A percentile compares a stretch with the other conserved stretches of the same genome.
Conservation (phyloP, 2,113 vertebrate genomes). For the Chitala chitala region DNA sequence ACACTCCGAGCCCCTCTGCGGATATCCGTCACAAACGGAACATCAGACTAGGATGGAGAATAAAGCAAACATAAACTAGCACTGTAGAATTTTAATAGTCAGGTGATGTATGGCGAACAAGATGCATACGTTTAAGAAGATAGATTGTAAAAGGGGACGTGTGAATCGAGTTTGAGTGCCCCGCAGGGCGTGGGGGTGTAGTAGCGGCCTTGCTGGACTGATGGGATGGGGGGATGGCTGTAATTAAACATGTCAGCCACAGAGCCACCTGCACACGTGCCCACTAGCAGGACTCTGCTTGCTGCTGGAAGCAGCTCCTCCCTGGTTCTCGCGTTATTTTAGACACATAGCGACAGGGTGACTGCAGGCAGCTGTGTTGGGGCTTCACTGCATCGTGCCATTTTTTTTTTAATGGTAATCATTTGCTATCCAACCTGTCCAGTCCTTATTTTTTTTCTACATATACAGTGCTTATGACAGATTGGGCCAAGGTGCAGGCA, state of each 20-base stretch:
- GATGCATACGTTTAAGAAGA: constrained; percentile 44
- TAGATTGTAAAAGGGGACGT: constrained; percentile 57
- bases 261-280: constrained; percentile 38
- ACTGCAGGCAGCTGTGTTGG: neutral
- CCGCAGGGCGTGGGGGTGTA: constrained; percentile 36
- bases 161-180: constrained; percentile 59
- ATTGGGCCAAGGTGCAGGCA: too few species aligned
- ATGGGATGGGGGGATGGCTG: constrained; percentile 41
- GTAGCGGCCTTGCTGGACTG: neutral
- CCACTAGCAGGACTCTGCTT: too few species aligned
- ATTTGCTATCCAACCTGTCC: too few species aligned
- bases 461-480: too few species aligned
- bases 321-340: neutral
- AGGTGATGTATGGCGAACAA: constrained; percentile 28
- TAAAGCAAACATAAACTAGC: too few species aligned
- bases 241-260: constrained; percentile 49
- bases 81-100: constrained; percentile 57
- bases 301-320: neutral
- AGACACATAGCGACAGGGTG: too few species aligned
- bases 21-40: constrained; percentile 49
- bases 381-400: too few species aligned
- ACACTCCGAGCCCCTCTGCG: constrained; percentile 38
- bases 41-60: constrained; percentile 25
- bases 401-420: too few species aligned
- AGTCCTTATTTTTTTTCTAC: too few species aligned